These are phyloP conservation scores for Lepidotrigona ventralis DNA, from an alignment of 1,140 invertebrate genomes.

Conservation along the genomic window DNA sequence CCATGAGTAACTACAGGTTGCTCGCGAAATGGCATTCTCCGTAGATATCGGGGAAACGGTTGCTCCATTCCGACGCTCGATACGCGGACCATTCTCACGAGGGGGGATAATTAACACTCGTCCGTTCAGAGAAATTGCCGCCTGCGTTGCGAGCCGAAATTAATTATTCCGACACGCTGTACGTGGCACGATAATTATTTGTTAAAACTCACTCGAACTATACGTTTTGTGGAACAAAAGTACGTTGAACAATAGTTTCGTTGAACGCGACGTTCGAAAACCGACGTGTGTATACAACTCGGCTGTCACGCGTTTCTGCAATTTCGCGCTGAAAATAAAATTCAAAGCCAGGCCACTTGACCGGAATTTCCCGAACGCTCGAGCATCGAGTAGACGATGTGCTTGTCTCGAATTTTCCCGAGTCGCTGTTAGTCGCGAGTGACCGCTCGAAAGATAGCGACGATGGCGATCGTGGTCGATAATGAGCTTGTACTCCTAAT, in stretches of 20 bases:
- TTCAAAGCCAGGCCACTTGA: conserved; percentile 31
- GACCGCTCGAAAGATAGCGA: conserved; percentile 1
- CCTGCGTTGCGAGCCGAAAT: not conserved
- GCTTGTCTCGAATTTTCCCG: conserved; percentile 27
- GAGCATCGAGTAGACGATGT: not conserved
- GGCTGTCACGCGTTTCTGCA: conserved; percentile 4
- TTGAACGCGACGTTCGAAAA: not conserved
- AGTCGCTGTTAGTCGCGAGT: conserved; percentile 27
- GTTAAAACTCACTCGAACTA: not conserved
- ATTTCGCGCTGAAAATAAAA: conserved; percentile 35
- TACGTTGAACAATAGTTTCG: not conserved
- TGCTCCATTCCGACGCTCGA: not conserved
- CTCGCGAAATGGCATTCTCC: conserved; percentile 35
- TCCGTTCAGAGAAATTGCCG: not conserved
- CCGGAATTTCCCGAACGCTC: conserved; percentile 20
- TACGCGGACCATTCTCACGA: not conserved
- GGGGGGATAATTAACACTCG: not conserved
- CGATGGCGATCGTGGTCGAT: not conserved
- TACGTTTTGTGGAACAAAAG: too few relatives aligned
- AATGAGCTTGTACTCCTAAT: conserved; percentile 26
- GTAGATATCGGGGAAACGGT: not conserved
- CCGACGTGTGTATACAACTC: not conserved
- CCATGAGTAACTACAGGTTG: conserved; percentile 17
- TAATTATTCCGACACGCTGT: conserved; percentile 8
- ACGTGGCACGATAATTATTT: conserved; percentile 13